Percentiles rank a stretch among this genome's conserved stretches.
Evolutionary conservation across 2,888 invertebrate genomes (phyloP).

Genomic region (Danaus chrysippus): DNA sequence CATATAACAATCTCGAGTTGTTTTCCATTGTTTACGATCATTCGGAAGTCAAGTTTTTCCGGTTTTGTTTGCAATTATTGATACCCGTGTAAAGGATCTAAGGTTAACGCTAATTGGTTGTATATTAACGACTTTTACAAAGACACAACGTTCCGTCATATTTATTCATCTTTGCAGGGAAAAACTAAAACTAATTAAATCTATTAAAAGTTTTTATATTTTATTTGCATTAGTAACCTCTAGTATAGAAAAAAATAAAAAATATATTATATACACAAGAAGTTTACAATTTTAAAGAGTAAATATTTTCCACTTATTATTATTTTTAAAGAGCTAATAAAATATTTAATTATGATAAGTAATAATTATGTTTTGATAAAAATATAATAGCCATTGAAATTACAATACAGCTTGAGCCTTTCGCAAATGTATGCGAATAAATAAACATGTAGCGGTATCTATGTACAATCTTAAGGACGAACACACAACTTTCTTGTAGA

Average conservation of each 20-base stretch:
- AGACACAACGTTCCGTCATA: not conserved
- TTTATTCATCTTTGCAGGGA: not conserved
- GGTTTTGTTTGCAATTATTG: constrained; percentile 44
- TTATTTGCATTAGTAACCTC: too few relatives aligned
- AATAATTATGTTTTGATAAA: too few relatives aligned
- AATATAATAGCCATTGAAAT: constrained; percentile 2
- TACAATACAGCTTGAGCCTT: constrained; percentile 9
- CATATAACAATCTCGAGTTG: constrained; percentile 12
- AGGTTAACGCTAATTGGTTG: constrained; percentile 12
- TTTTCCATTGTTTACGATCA: constrained; percentile 55
- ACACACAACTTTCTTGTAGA: constrained; percentile 40
- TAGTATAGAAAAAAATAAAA: too few relatives aligned
- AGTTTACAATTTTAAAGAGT: too few relatives aligned
- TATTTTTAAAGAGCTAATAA: too few relatives aligned
- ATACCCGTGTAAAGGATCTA: constrained; percentile 7
- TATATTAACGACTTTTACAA: not conserved
- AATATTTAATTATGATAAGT: too few relatives aligned
- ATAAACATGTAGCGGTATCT: constrained; percentile 13
- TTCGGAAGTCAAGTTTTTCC: constrained; percentile 65
- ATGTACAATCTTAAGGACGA: constrained; percentile 15
- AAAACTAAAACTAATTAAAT: not conserved
- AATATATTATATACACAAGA: too few relatives aligned
- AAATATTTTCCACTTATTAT: too few relatives aligned
- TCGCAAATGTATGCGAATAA: constrained; percentile 14
- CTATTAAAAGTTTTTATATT: too few relatives aligned